Percentiles rank a stretch among this genome's conserved stretches.
These are phyloP conservation scores for Hesperophylax magnus DNA, from an alignment of 1,140 invertebrate species.

Conservation along the genomic window DNA sequence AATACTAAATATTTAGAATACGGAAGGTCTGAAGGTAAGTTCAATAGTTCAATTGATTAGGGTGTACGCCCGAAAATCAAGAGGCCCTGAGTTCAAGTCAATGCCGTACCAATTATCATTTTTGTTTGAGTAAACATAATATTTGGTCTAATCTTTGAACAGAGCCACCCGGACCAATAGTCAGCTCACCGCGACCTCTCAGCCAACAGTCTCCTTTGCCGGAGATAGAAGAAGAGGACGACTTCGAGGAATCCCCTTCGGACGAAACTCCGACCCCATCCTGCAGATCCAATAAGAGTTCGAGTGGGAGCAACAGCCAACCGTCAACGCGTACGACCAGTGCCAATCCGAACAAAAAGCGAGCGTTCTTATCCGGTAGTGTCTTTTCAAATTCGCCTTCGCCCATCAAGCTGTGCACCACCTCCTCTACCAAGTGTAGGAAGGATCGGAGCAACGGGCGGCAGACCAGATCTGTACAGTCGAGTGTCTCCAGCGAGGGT, in stretches of 20 bases:
- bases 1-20: too few relatives aligned
- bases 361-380: constrained; percentile 52
- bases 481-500: constrained; percentile 63
- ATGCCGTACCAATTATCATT: too few relatives aligned
- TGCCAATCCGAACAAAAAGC: constrained; percentile 53
- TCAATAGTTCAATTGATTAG: too few relatives aligned
- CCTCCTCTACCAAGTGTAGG: constrained; percentile 66
- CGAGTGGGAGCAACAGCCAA: constrained; percentile 64
- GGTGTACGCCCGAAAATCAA: too few relatives aligned
- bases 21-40: too few relatives aligned
- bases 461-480: constrained; percentile 61
- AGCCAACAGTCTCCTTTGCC: constrained; percentile 72
- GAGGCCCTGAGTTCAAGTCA: too few relatives aligned
- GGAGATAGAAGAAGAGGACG: constrained; percentile 74
- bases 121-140: too few relatives aligned
- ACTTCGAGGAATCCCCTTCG: constrained; percentile 71
- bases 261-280: constrained; percentile 68
- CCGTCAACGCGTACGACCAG: constrained; percentile 67
- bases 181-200: constrained; percentile 68
- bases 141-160: constrained; percentile 44
- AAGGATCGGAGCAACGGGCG: constrained; percentile 66
- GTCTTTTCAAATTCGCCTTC: constrained; percentile 64
- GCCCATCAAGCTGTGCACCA: constrained; percentile 68
- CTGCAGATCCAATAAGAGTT: constrained; percentile 68
- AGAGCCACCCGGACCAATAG: constrained; percentile 65